Evolutionary conservation across 2,888 invertebrate genomes (phyloP), one percentile per base, ranked within the genome.

Genomic region (Rapana venosa): DNA sequence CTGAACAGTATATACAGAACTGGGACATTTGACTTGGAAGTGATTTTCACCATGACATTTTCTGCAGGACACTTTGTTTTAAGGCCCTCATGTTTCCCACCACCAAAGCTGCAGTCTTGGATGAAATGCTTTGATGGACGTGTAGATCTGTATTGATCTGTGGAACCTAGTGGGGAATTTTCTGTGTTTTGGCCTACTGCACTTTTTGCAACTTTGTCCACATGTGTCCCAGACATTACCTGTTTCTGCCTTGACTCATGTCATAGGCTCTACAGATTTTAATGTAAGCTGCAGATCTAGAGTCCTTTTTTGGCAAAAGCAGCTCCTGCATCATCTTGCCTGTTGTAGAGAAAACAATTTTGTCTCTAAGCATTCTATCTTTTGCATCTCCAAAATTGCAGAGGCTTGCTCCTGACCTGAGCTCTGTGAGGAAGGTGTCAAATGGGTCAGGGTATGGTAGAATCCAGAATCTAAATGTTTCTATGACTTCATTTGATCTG

Each of bases 311-410:
- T 22, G 58, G n/a, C 15, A 58, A 58, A 26, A 88, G 79, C n/a
- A 77, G 70, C 35, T 30, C 86, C 30, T 88, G 83, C 56, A 66
- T n/a, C n/a, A n/a, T 22, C 61, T 83, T 88, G 32, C 47, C 66
- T 26, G 79, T 61, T 15, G 32, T 56, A 13, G 88, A 83, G n/a
- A 88, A 88, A 0, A 88, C 88, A 6, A 86, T 88, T 86, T 89
- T 86, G 86, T 84, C 84, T 0, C 56, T 56, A 30, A 84, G 30
- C 58, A 87, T 87, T 1, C 79, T 22, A 30, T 90, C 83, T 87
- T 90, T 90, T 35, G 35, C 8, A 6, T 26, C 35, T 11, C 47
- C 70, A 32, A 89, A 74, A 35, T 89, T 85, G 74, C 74, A 89
- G 1, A 61, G 56, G 36, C 20, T 56, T 84, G 84, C 89, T 74